Conservation (phyloP, 1,140 invertebrate genomes). For the Drosophila suzukii region DNA sequence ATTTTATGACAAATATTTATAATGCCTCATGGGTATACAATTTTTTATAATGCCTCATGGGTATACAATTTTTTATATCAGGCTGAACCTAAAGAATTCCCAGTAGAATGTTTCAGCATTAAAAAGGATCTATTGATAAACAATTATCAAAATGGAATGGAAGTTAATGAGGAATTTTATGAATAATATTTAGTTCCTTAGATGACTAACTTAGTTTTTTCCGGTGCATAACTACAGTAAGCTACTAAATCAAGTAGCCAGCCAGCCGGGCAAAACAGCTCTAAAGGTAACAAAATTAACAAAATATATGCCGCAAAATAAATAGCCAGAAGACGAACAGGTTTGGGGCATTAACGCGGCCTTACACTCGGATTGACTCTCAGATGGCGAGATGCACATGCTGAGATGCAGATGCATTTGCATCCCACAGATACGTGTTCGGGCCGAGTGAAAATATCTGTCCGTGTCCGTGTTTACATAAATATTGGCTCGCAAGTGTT, state of each 20-base stretch:
- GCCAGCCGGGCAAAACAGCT: constrained; percentile 35
- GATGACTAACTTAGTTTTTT: background rate
- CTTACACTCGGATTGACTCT: constrained; percentile 40
- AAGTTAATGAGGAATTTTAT: too few relatives aligned
- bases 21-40: too few relatives aligned
- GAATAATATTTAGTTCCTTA: too few relatives aligned
- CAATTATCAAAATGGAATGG: too few relatives aligned
- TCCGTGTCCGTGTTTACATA: constrained; percentile 40
- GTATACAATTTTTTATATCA: too few relatives aligned
- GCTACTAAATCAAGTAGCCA: constrained; percentile 52
- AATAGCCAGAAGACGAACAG: constrained; percentile 49
- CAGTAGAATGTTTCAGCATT: too few relatives aligned
- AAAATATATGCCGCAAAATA: constrained; percentile 52
- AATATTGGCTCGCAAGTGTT: constrained; percentile 56
- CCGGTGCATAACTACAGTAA: constrained; percentile 33
- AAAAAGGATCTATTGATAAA: too few relatives aligned
- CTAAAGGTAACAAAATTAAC: constrained; percentile 48
- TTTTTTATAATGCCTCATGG: too few relatives aligned
- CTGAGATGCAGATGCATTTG: constrained; percentile 26
- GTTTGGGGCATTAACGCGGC: constrained; percentile 55
- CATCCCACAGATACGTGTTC: constrained; percentile 40
- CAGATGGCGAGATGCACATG: constrained; percentile 7
- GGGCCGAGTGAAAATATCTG: constrained; percentile 36
- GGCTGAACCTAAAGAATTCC: too few relatives aligned
- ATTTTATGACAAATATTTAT: too few relatives aligned